Evolutionary conservation across 2,113 vertebrate species (phyloP).

Genomic region (Connochaetes taurinus): DNA sequence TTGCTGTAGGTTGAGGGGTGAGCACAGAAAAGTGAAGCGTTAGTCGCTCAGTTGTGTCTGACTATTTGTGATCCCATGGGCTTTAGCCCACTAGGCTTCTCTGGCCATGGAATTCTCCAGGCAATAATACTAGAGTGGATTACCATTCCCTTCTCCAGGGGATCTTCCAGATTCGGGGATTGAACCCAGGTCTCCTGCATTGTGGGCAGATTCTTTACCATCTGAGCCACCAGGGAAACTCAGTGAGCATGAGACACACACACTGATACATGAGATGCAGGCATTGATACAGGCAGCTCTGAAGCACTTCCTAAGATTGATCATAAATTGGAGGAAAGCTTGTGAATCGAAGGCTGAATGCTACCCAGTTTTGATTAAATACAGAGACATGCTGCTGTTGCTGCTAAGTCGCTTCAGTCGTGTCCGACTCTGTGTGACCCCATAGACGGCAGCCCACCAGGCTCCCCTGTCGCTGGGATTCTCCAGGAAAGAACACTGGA

Average conservation of each 20-base stretch:
- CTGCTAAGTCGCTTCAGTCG: too few relatives aligned
- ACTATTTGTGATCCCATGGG: neutral
- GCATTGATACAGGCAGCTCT: neutral
- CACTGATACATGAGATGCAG: neutral
- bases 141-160: neutral
- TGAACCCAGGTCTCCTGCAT: neutral
- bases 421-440: too few relatives aligned
- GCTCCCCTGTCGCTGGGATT: too few relatives aligned
- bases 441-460: too few relatives aligned
- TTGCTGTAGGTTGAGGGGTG: too few relatives aligned
- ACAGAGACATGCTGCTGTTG: neutral
- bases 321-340: neutral
- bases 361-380: neutral
- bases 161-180: neutral
- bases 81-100: neutral
- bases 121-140: neutral
- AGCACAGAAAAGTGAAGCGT: neutral
- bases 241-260: neutral
- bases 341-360: neutral
- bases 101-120: neutral
- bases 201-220: rapidly evolving
- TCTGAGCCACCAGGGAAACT: neutral
- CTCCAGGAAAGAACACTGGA: too few relatives aligned
- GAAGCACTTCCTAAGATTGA: neutral
- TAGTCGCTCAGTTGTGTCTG: neutral